Conservation (phyloP, 2,888 invertebrate genomes). For the Cyrtodaria siliqua region DNA sequence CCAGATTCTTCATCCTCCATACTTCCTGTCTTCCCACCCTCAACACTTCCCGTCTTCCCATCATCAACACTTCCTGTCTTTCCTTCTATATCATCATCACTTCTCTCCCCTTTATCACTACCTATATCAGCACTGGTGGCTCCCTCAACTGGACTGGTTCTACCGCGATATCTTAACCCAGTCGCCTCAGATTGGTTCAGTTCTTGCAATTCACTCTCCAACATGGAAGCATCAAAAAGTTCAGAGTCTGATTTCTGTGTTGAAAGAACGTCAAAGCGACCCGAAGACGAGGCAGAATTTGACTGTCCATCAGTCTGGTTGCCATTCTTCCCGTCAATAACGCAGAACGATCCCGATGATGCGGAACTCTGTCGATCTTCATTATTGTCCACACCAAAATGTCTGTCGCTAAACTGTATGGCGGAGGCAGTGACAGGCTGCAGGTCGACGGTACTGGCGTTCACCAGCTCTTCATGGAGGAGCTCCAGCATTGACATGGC, state of each 20-base stretch:
- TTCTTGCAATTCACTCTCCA: conserved; percentile 35
- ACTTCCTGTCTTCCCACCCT: conserved; percentile 36
- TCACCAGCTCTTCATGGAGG: conserved; percentile 70
- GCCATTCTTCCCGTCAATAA: conserved; percentile 70
- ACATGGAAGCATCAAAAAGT: conserved; percentile 34
- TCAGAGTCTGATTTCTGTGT: conserved; percentile 41
- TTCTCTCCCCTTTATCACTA: conserved; percentile 8
- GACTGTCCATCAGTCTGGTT: conserved; percentile 30
- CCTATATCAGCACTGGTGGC: conserved; percentile 10
- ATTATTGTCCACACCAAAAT: conserved; percentile 63
- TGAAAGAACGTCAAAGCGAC: conserved; percentile 60
- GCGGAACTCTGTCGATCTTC: conserved; percentile 56
- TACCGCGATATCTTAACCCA: conserved; percentile 28
- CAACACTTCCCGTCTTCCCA: background rate
- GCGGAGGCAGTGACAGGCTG: conserved; percentile 1
- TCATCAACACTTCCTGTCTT: conserved; percentile 40
- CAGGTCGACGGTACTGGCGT: conserved; percentile 7
- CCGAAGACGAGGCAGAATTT: conserved; percentile 15
- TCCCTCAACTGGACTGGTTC: conserved; percentile 12
- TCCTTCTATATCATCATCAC: conserved; percentile 4
- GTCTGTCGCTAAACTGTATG: conserved; percentile 61
- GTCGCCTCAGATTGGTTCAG: conserved; percentile 17
- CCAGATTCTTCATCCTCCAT: conserved; percentile 41
- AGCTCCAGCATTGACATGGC: conserved; percentile 82
- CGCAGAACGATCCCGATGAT: conserved; percentile 76